Conservation (phyloP, 2,888 invertebrate species). For the Nomada fucata region DNA sequence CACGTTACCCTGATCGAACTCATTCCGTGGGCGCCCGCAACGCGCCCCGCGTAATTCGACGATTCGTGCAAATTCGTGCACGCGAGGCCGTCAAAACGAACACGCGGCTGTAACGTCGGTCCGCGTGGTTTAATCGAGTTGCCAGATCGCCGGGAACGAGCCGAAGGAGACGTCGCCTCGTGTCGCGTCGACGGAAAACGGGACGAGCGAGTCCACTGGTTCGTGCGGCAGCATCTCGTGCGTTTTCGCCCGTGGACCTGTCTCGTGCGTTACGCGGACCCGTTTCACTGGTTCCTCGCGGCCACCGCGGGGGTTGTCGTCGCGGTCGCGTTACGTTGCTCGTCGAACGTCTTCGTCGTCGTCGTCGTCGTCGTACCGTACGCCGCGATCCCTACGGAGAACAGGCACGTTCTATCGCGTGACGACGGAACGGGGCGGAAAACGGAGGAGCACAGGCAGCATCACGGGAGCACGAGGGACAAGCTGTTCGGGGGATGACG, state of each 20-base stretch:
- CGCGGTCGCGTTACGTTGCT: not conserved
- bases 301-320: not conserved
- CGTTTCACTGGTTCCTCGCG: not conserved
- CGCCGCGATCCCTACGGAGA: not conserved
- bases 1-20: not conserved
- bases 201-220: conserved; percentile 41
- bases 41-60: not conserved
- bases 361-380: not conserved
- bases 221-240: conserved; percentile 19
- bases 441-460: conserved; percentile 46
- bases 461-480: conserved; percentile 65
- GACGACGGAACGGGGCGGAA: conserved; percentile 29
- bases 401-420: conserved; percentile 54
- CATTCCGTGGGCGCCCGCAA: not conserved
- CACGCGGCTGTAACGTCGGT: conserved; percentile 20
- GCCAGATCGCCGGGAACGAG: not conserved
- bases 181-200: not conserved
- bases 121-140: conserved; percentile 14
- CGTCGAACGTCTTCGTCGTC: not conserved
- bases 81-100: not conserved
- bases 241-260: conserved; percentile 19
- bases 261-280: not conserved
- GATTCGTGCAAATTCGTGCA: not conserved
- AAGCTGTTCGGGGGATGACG: conserved; percentile 54
- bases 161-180: not conserved